Percentiles rank a stretch among this genome's conserved stretches.
Conservation (phyloP, 2,113 vertebrate species). For the Micronycteris hirsuta region DNA sequence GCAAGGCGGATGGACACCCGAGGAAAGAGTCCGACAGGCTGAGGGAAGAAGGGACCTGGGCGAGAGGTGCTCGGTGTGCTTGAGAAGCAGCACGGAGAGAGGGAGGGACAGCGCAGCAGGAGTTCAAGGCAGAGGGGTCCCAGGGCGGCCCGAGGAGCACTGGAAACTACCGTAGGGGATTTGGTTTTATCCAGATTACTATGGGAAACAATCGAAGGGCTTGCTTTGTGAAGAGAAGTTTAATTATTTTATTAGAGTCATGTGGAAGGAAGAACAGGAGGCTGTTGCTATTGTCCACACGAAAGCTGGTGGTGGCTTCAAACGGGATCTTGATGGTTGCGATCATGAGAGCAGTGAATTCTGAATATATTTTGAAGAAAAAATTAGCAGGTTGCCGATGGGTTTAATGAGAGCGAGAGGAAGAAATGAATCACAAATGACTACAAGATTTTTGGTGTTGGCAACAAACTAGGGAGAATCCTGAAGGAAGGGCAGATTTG, state of each 20-base stretch:
- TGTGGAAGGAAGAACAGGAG: not conserved
- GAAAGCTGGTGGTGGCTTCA: not conserved
- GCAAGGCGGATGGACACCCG: not conserved
- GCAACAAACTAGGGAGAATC: not conserved
- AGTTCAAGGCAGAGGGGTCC: not conserved
- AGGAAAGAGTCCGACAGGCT: not conserved
- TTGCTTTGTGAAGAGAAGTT: not conserved
- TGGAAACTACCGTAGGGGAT: not conserved
- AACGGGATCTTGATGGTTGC: not conserved
- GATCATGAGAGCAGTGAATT: not conserved
- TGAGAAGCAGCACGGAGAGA: not conserved
- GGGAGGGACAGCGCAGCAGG: not conserved
- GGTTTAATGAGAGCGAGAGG: not conserved
- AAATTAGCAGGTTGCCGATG: not conserved
- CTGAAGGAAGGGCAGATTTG: not conserved
- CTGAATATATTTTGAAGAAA: not conserved
- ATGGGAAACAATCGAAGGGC: not conserved
- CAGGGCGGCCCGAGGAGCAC: not conserved
- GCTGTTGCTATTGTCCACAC: not conserved
- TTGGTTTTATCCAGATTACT: not conserved
- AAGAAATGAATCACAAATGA: not conserved
- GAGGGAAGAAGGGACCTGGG: no score
- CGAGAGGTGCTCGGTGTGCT: no score
- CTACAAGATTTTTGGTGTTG: not conserved
- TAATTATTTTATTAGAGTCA: not conserved